phyloP scores from a whole-genome alignment of 2,113 vertebrate genomes.

The Chelonoidis abingdonii region DNA sequence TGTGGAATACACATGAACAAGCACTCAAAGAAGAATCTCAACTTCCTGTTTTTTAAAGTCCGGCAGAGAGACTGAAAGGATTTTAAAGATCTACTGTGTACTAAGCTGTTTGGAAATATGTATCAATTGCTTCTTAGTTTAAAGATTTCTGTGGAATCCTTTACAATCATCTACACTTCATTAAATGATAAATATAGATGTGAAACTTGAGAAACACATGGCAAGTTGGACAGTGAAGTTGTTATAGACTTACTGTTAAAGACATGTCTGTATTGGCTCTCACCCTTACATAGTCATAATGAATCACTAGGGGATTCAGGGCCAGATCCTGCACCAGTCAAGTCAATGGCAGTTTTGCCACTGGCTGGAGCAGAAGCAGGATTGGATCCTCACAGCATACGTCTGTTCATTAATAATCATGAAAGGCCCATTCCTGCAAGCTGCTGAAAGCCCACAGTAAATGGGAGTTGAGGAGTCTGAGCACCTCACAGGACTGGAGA shows the following conservation, averaged over 20 bases:
- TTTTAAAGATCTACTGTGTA: constrained; percentile 13
- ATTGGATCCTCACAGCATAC: neutral
- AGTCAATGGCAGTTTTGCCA: neutral
- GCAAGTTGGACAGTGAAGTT: neutral
- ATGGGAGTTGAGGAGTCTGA: neutral
- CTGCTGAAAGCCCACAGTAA: neutral
- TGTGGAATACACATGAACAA: too few species aligned
- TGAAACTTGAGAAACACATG: neutral
- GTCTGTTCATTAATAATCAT: neutral
- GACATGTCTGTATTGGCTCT: neutral
- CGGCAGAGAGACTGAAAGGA: constrained; percentile 6
- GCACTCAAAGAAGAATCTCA: neutral
- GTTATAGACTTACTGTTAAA: fast-evolving
- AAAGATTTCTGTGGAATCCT: constrained; percentile 1
- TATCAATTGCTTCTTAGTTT: neutral
- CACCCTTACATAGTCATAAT: neutral
- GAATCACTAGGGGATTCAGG: neutral
- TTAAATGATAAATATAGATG: neutral
- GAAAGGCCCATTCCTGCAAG: neutral
- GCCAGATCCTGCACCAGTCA: neutral
- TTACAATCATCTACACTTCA: neutral
- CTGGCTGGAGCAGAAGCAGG: fast-evolving
- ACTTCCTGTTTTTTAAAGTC: constrained; percentile 2
- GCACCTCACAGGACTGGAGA: neutral
- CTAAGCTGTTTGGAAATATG: neutral